Conservation (phyloP, 1,140 invertebrate genomes). For the Hyles vespertilio region DNA sequence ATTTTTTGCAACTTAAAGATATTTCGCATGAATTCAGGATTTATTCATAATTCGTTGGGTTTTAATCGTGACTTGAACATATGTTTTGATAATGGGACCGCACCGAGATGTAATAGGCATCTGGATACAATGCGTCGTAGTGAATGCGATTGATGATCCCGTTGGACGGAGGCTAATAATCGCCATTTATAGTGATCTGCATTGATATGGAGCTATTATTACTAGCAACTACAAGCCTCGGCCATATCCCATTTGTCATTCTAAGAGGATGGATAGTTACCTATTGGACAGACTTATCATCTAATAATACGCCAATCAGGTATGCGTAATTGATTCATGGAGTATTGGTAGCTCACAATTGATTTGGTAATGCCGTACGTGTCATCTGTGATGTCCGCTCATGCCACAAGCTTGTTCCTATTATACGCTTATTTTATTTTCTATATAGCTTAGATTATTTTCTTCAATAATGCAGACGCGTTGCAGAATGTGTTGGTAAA, state of each 20-base stretch:
- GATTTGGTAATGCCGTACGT: neutral
- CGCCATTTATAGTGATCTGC: slow-evolving; percentile 62
- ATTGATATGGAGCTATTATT: slow-evolving; percentile 59
- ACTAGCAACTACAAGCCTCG: slow-evolving; percentile 41
- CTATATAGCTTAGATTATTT: no score
- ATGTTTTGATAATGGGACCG: no score
- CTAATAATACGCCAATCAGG: slow-evolving; percentile 29
- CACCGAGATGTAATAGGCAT: neutral
- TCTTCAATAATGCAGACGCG: no score
- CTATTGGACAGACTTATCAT: slow-evolving; percentile 35
- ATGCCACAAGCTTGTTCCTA: no score
- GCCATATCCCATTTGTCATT: slow-evolving; percentile 43
- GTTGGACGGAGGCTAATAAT: slow-evolving; percentile 47
- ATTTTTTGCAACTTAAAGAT: no score
- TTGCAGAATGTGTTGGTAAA: no score
- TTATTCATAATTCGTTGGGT: no score
- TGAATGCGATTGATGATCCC: slow-evolving; percentile 46
- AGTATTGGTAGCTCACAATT: slow-evolving; percentile 4
- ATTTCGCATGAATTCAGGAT: no score
- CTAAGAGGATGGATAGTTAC: slow-evolving; percentile 27
- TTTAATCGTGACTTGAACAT: no score
- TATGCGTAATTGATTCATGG: slow-evolving; percentile 17
- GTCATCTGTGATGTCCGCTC: neutral
- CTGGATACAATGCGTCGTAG: slow-evolving; percentile 4
- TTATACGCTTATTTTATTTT: no score